phyloP scores from a whole-genome alignment of 2,888 invertebrate species.

The Dichetophora obliterata region DNA sequence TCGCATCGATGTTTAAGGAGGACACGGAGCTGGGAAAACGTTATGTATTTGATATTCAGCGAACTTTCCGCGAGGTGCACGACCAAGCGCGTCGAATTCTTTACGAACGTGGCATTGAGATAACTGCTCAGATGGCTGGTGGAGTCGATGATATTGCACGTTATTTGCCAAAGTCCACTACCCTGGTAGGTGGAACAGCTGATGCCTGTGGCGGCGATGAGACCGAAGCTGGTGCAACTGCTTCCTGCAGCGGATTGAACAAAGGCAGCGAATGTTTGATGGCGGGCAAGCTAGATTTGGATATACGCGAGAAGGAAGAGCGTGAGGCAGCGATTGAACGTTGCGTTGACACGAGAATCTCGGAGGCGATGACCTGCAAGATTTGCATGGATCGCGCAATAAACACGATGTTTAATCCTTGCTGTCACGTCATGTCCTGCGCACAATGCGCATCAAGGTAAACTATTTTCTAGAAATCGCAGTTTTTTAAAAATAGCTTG shows the following conservation, averaged over 20 bases:
- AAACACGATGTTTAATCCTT: conserved; percentile 88
- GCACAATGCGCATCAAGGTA: conserved; percentile 79
- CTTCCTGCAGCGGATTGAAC: conserved; percentile 29
- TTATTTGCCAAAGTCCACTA: conserved; percentile 45
- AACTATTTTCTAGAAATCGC: conserved; percentile 39
- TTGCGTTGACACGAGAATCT: conserved; percentile 69
- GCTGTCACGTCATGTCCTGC: conserved; percentile 90
- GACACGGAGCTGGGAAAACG: conserved; percentile 88
- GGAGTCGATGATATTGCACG: conserved; percentile 52
- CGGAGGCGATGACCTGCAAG: conserved; percentile 84
- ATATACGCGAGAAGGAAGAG: conserved; percentile 65
- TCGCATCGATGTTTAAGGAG: conserved; percentile 92
- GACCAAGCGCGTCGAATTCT: conserved; percentile 86
- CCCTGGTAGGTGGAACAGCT: conserved; percentile 29
- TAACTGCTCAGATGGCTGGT: conserved; percentile 46
- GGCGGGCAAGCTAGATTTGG: conserved; percentile 64
- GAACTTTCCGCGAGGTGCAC: conserved; percentile 90
- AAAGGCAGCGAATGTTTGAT: conserved; percentile 50
- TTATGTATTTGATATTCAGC: conserved; percentile 90
- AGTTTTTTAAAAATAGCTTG: not conserved
- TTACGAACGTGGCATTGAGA: conserved; percentile 72
- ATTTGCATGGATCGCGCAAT: conserved; percentile 90
- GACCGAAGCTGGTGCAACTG: conserved; percentile 11
- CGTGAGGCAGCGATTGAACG: conserved; percentile 67
- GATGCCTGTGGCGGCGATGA: conserved; percentile 4